phyloP scores from a whole-genome alignment of 2,888 invertebrate species.

The Folsomia manolachei region DNA sequence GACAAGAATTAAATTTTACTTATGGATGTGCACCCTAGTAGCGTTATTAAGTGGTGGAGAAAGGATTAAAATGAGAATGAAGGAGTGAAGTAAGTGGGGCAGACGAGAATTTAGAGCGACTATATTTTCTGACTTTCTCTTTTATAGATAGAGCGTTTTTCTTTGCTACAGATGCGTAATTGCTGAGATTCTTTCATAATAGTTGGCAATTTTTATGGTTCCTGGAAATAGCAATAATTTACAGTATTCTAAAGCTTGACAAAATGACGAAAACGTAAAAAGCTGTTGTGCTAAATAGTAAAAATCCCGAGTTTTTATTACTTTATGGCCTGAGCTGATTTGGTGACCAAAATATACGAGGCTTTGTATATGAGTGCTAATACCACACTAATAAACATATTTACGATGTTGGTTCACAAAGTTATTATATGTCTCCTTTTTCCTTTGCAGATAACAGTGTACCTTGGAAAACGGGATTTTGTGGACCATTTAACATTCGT shows the following conservation, averaged over 20 bases:
- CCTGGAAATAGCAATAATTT: too few species aligned
- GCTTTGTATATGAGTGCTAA: too few species aligned
- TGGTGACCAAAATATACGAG: too few species aligned
- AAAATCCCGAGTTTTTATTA: too few species aligned
- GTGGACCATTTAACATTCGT: conserved; percentile 81
- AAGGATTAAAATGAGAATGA: not conserved
- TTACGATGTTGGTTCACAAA: too few species aligned
- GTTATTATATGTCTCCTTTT: conserved; percentile 13
- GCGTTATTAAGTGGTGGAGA: not conserved
- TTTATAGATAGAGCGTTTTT: not conserved
- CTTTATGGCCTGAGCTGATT: too few species aligned
- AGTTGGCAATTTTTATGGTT: not conserved
- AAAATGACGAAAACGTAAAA: too few species aligned
- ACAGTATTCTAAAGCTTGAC: too few species aligned
- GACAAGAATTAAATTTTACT: not conserved
- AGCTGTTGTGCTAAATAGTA: too few species aligned
- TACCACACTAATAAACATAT: too few species aligned
- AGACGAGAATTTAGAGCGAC: too few species aligned
- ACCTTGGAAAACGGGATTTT: conserved; percentile 82
- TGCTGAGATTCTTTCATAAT: not conserved
- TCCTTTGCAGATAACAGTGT: conserved; percentile 67
- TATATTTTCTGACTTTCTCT: not conserved
- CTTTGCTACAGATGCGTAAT: not conserved
- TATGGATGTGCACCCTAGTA: not conserved
- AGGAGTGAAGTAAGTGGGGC: too few species aligned